phyloP scores from a whole-genome alignment of 2,113 vertebrate genomes.

The Neopipo cinnamomea region DNA sequence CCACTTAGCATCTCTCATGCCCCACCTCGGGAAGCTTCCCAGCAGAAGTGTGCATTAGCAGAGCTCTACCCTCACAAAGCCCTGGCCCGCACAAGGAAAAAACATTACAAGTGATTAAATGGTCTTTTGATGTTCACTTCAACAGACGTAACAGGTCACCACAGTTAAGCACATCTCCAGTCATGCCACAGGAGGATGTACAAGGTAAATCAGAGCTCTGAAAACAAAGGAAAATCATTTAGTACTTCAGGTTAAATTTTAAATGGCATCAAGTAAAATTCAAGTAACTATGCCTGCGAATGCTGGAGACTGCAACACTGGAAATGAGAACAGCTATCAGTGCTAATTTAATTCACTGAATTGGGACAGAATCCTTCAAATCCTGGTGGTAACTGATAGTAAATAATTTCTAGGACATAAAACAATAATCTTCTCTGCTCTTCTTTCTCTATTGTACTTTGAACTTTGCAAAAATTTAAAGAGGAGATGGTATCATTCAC shows the following conservation, averaged over 20 bases:
- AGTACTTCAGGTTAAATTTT: neutral
- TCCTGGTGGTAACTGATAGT: neutral
- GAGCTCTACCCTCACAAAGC: conserved; percentile 72
- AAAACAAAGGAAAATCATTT: neutral
- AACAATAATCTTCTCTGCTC: neutral
- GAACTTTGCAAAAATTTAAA: neutral
- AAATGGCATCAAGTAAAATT: neutral
- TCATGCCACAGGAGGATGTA: neutral
- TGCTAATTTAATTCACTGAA: neutral
- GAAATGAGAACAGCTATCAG: neutral
- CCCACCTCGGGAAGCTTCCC: conserved; percentile 77
- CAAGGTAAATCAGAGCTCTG: neutral
- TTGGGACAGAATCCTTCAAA: neutral
- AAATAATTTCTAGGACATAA: neutral
- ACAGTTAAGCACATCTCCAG: conserved; percentile 25
- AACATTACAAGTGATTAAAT: conserved; percentile 72
- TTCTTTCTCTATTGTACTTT: neutral
- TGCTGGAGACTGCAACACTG: neutral
- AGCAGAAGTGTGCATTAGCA: conserved; percentile 78
- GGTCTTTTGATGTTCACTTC: conserved; percentile 68
- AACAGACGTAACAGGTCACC: conserved; percentile 50
- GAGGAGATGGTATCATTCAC: neutral
- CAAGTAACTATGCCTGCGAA: neutral
- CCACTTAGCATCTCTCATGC: conserved; percentile 77
- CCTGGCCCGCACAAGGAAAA: conserved; percentile 50